Evolutionary conservation across 2,113 vertebrate species (phyloP).

Genomic region (Lepus europaeus): DNA sequence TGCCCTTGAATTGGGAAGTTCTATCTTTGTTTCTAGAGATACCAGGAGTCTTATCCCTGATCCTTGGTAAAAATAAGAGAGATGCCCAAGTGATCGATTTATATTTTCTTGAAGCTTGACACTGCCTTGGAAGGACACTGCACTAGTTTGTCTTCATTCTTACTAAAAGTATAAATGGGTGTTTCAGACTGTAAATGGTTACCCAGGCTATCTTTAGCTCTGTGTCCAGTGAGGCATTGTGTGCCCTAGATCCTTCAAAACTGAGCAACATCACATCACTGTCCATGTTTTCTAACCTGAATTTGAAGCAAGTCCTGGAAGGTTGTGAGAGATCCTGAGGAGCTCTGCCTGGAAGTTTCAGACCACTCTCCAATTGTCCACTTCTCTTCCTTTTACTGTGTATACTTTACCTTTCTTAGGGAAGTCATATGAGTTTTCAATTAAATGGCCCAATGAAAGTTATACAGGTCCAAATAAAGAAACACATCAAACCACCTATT

Average conservation of each 20-base stretch:
- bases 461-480: neutral
- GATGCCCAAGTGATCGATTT: neutral
- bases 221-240: neutral
- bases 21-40: neutral
- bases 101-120: neutral
- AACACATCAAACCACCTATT: neutral
- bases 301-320: neutral
- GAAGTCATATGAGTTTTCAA: neutral
- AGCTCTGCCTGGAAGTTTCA: neutral
- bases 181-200: neutral
- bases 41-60: neutral
- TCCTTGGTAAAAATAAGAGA: neutral
- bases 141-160: neutral
- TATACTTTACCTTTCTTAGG: neutral
- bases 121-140: neutral
- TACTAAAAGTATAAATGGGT: neutral
- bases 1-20: neutral
- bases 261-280: neutral
- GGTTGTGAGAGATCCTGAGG: neutral
- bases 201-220: neutral
- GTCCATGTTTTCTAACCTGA: neutral
- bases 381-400: neutral
- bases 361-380: neutral
- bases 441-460: neutral
- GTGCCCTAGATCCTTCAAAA: neutral